These are phyloP conservation scores for Acipenser ruthenus DNA, from an alignment of 2,797 vertebrate species.

Conservation along the genomic window DNA sequence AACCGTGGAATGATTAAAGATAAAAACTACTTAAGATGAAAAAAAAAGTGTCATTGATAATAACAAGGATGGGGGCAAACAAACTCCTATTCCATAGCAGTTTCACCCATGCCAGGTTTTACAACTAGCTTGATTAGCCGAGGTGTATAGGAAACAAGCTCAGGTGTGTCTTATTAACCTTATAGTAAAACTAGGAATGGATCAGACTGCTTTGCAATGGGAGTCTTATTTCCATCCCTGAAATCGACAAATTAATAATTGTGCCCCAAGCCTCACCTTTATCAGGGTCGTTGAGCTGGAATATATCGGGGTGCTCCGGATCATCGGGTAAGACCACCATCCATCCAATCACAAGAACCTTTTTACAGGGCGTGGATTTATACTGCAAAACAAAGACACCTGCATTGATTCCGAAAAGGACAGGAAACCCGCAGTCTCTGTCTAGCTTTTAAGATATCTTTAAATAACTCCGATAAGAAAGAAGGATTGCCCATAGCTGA, in stretches of 20 bases:
- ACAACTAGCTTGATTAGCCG: neutral
- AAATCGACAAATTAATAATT: neutral
- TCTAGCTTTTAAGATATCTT: no score
- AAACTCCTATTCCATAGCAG: no score
- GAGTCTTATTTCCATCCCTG: no score
- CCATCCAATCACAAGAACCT: slow-evolving; percentile 82
- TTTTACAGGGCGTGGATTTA: slow-evolving; percentile 86
- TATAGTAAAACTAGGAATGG: no score
- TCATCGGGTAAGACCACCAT: slow-evolving; percentile 87
- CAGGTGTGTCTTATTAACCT: no score
- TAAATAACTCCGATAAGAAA: no score
- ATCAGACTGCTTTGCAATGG: no score
- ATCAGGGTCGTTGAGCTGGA: slow-evolving; percentile 90
- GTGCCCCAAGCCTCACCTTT: slow-evolving; percentile 63
- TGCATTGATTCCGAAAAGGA: no score
- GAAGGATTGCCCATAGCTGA: no score
- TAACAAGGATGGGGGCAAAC: no score
- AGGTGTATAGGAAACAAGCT: neutral
- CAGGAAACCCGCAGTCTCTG: neutral
- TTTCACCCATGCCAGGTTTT: neutral
- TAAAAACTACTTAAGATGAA: no score
- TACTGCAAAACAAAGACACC: slow-evolving; percentile 58
- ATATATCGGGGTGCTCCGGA: slow-evolving; percentile 85
- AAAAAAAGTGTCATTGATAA: no score
- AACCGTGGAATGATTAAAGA: neutral